Evolutionary conservation across 1,140 invertebrate genomes (phyloP).

Genomic region (Zaprionus taronus): DNA sequence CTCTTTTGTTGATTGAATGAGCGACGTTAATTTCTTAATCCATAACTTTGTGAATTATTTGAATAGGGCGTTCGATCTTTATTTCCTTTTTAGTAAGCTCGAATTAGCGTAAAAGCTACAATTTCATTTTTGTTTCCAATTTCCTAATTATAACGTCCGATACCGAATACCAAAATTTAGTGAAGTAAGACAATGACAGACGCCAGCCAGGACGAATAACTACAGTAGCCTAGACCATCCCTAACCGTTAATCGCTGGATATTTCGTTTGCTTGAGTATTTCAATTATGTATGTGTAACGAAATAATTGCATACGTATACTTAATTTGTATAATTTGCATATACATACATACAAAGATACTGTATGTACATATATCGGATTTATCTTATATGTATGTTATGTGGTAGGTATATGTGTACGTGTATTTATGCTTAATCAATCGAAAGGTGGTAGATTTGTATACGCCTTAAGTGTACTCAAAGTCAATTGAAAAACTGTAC

Average conservation of each 20-base stretch:
- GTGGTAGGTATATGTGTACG: constrained; percentile 32
- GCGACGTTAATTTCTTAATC: too few species aligned
- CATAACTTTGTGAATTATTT: too few species aligned
- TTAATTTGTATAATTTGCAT: constrained; percentile 22
- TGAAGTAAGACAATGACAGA: not conserved
- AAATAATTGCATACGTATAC: constrained; percentile 51
- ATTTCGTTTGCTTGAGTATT: constrained; percentile 16
- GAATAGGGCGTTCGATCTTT: not conserved
- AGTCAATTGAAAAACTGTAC: constrained; percentile 72
- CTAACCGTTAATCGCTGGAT: not conserved
- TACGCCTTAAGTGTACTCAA: constrained; percentile 60
- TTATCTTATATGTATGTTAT: not conserved
- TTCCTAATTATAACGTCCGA: not conserved
- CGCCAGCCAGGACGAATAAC: not conserved
- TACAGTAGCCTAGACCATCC: not conserved
- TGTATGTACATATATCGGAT: constrained; percentile 31
- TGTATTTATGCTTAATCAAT: constrained; percentile 51
- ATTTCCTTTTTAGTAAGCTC: not conserved
- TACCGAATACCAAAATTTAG: not conserved
- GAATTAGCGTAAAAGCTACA: not conserved
- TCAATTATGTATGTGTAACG: constrained; percentile 27
- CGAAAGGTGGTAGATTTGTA: constrained; percentile 45
- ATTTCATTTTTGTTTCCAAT: not conserved
- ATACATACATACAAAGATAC: constrained; percentile 51
- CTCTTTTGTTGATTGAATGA: too few species aligned